phyloP scores from a whole-genome alignment of 2,888 invertebrate genomes.

The Odontomyia ornata region DNA sequence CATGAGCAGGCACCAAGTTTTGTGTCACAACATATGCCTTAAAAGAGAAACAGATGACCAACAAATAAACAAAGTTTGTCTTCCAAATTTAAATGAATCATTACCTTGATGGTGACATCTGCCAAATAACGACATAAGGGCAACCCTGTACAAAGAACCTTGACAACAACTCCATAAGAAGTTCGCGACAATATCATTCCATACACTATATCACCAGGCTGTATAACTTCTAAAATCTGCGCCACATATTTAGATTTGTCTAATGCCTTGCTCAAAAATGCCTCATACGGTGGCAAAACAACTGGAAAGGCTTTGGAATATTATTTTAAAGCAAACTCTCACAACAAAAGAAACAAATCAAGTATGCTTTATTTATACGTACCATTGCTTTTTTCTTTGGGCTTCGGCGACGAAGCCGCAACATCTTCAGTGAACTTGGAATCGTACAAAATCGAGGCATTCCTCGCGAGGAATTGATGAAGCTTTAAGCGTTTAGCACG shows the following conservation, averaged over 20 bases:
- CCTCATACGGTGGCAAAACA: constrained; percentile 87
- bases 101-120: constrained; percentile 87
- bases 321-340: neutral
- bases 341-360: neutral
- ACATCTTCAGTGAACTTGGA: constrained; percentile 65
- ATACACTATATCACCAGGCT: constrained; percentile 81
- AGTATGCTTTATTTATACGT: constrained; percentile 19
- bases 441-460: constrained; percentile 80
- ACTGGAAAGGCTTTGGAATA: constrained; percentile 22
- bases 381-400: constrained; percentile 51
- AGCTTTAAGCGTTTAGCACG: constrained; percentile 83
- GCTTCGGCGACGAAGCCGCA: constrained; percentile 55
- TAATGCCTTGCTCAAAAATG: constrained; percentile 74
- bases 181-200: constrained; percentile 81
- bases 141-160: constrained; percentile 85
- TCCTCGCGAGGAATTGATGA: constrained; percentile 87
- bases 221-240: constrained; percentile 84
- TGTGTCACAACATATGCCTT: constrained; percentile 52
- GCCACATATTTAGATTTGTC: constrained; percentile 80
- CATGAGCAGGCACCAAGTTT: constrained; percentile 67
- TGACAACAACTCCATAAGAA: constrained; percentile 77
- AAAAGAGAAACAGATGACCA: no score
- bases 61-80: neutral
- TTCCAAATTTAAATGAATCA: constrained; percentile 14
- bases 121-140: constrained; percentile 82